Evolutionary conservation across 2,888 invertebrate species (phyloP).

Genomic region (Sinodicranocentrus sp.): DNA sequence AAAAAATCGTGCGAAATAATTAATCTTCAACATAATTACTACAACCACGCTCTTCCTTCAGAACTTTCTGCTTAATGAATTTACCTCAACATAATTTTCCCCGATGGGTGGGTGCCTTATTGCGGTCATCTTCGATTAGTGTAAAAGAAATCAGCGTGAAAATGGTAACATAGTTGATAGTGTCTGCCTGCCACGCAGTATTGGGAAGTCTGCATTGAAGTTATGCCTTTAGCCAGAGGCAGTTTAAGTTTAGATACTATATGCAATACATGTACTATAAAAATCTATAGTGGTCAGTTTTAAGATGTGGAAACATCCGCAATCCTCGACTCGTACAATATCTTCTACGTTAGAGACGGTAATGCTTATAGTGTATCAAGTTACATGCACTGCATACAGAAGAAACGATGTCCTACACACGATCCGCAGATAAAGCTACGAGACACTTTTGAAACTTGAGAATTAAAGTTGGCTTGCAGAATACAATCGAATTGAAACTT

Average conservation of each 20-base stretch:
- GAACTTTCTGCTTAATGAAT: not conserved
- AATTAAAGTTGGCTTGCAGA: not conserved
- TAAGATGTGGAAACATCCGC: too few relatives aligned
- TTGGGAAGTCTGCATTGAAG: not conserved
- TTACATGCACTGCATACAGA: not conserved
- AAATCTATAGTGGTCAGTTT: too few relatives aligned
- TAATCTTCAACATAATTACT: too few relatives aligned
- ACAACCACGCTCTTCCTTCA: too few relatives aligned
- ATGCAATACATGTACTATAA: too few relatives aligned
- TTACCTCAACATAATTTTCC: not conserved
- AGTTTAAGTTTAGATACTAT: not conserved
- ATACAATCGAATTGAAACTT: slow-evolving; percentile 5
- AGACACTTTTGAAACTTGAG: slow-evolving; percentile 1
- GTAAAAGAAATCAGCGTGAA: not conserved
- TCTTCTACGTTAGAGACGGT: too few relatives aligned
- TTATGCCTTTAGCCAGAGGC: not conserved
- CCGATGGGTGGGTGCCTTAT: not conserved
- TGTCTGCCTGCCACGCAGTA: not conserved
- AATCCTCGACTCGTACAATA: too few relatives aligned
- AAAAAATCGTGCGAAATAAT: too few relatives aligned
- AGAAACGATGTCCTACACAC: not conserved
- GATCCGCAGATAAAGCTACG: not conserved
- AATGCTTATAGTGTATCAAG: not conserved
- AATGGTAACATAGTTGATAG: too few relatives aligned
- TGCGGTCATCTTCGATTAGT: not conserved